phyloP scores from a whole-genome alignment of 1,140 invertebrate species.

The Oncopodura yosiiana region DNA sequence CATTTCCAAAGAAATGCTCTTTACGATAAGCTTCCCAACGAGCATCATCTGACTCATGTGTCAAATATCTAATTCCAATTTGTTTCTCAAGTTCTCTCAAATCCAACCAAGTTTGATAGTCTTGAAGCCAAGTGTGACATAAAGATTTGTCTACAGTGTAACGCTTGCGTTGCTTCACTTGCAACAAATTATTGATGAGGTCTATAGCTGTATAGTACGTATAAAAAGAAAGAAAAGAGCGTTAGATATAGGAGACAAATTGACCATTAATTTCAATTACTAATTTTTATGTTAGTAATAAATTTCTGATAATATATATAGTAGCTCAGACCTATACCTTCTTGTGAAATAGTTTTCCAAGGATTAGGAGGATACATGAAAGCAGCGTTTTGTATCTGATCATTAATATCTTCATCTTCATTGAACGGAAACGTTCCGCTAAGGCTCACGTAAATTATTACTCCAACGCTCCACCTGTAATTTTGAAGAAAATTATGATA shows the following conservation, averaged over 20 bases:
- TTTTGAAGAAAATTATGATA: background rate
- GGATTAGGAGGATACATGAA: conserved; percentile 99
- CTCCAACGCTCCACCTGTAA: conserved; percentile 90
- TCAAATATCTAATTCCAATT: conserved; percentile 77
- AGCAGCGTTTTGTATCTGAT: conserved; percentile 98
- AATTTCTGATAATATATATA: no score
- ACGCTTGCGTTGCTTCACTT: conserved; percentile 96
- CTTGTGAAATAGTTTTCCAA: conserved; percentile 95
- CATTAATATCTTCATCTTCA: conserved; percentile 98
- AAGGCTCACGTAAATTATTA: conserved; percentile 93
- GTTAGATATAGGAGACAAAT: conserved; percentile 3
- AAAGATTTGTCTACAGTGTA: conserved; percentile 95
- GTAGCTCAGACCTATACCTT: conserved; percentile 53
- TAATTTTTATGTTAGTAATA: conserved; percentile 11
- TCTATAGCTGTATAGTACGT: conserved; percentile 72
- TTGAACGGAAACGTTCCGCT: conserved; percentile 98
- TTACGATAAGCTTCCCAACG: conserved; percentile 60
- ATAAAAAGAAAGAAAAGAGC: conserved; percentile 23
- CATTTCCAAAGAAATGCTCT: conserved; percentile 26
- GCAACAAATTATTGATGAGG: conserved; percentile 92
- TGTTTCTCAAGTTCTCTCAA: conserved; percentile 74
- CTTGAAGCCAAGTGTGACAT: conserved; percentile 89
- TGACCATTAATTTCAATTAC: conserved; percentile 20
- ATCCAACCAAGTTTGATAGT: conserved; percentile 92
- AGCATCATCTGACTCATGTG: conserved; percentile 85